A percentile compares a stretch with the other conserved stretches of the same genome.
Conservation (phyloP, 1,140 invertebrate genomes). For the Drosophila leontia region DNA sequence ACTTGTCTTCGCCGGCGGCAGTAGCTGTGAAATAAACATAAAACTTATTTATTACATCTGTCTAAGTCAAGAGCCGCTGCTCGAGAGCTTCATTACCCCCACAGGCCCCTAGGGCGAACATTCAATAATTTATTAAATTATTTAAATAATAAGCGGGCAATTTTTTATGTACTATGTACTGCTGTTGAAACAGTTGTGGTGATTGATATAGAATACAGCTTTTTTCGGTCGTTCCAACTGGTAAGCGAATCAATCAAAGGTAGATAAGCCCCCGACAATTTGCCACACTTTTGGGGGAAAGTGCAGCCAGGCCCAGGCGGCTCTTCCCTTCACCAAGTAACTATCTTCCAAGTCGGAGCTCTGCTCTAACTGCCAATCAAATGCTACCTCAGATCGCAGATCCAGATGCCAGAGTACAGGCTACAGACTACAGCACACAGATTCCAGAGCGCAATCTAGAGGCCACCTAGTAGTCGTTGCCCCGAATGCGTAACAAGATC, state of each 20-base stretch:
- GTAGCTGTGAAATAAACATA: conserved; percentile 64
- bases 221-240: conserved; percentile 9
- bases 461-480: conserved; percentile 54
- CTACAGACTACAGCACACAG: conserved; percentile 11
- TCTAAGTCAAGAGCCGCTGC: conserved; percentile 16
- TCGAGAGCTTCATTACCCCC: conserved; percentile 8
- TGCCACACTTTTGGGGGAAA: conserved; percentile 47
- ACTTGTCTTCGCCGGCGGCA: conserved; percentile 41
- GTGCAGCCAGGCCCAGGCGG: neutral
- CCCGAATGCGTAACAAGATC: conserved; percentile 80
- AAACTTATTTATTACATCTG: conserved; percentile 69
- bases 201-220: conserved; percentile 57
- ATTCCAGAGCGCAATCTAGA: conserved; percentile 34
- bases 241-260: conserved; percentile 41
- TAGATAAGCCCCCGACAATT: conserved; percentile 16
- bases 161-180: conserved; percentile 10
- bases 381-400: conserved; percentile 53
- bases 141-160: conserved; percentile 67
- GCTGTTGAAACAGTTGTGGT: conserved; percentile 25
- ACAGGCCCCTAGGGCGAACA: conserved; percentile 16
- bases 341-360: neutral
- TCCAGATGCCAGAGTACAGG: conserved; percentile 30
- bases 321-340: conserved; percentile 10
- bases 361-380: conserved; percentile 61
- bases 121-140: conserved; percentile 72